phyloP scores from a whole-genome alignment of 2,113 vertebrate genomes.

The Dromiciops gliroides region DNA sequence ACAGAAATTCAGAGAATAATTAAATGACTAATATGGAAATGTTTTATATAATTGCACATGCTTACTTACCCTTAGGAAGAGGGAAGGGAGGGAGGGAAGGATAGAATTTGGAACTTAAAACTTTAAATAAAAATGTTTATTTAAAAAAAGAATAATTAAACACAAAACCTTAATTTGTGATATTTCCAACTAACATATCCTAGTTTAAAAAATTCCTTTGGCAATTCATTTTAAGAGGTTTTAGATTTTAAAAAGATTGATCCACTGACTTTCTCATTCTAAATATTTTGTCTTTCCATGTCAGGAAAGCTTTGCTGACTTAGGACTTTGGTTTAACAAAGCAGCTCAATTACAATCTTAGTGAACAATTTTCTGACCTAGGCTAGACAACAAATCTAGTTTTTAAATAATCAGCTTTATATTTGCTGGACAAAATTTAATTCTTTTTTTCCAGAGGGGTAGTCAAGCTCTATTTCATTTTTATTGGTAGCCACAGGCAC shows the following conservation, averaged over 20 bases:
- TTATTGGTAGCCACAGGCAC: neutral
- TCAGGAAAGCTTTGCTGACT: neutral
- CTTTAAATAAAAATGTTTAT: too few relatives aligned
- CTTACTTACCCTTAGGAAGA: too few relatives aligned
- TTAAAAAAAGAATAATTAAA: neutral
- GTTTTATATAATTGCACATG: too few relatives aligned
- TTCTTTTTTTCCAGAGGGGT: neutral
- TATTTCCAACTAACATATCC: neutral
- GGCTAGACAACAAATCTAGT: neutral
- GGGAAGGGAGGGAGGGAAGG: too few relatives aligned
- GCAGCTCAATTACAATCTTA: neutral
- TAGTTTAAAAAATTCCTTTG: neutral
- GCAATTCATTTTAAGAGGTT: neutral
- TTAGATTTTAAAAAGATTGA: neutral
- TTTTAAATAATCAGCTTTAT: neutral
- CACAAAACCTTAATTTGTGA: neutral
- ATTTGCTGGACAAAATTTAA: neutral
- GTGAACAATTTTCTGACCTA: neutral
- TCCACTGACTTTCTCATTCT: neutral
- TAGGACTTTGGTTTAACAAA: neutral
- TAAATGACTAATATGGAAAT: too few relatives aligned
- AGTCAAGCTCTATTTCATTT: neutral
- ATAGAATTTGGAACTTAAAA: too few relatives aligned
- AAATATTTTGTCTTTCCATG: neutral
- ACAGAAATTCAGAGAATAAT: neutral